Evolutionary conservation across 2,888 invertebrate species (phyloP).

Genomic region (Synanthedon formicaeformis): DNA sequence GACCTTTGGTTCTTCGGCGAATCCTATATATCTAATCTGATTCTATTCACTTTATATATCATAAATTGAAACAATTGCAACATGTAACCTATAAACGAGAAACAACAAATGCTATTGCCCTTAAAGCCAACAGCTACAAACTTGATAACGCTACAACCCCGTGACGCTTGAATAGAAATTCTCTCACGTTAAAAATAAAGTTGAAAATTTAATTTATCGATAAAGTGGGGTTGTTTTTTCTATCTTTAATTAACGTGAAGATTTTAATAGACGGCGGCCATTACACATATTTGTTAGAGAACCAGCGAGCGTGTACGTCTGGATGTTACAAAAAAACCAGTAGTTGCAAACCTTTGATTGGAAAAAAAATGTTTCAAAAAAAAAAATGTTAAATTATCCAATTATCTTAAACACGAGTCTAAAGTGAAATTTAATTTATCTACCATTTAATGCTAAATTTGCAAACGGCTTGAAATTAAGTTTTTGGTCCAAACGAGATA

Average conservation of each 20-base stretch:
- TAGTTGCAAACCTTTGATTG: conserved; percentile 14
- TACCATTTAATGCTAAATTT: no score
- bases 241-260: conserved; percentile 31
- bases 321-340: conserved; percentile 20
- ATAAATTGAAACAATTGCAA: no score
- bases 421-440: no score
- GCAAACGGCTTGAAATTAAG: no score
- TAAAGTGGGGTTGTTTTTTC: conserved; percentile 13
- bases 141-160: not conserved
- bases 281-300: conserved; percentile 41
- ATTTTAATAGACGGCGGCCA: conserved; percentile 40
- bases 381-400: no score
- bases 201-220: conserved; percentile 1
- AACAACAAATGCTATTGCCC: not conserved
- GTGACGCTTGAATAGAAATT: not conserved
- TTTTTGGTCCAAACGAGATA: no score
- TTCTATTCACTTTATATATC: no score
- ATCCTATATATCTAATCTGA: no score
- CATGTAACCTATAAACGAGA: no score
- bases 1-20: no score
- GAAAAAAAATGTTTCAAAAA: not conserved
- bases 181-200: not conserved
- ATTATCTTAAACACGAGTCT: no score
- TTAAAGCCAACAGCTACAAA: not conserved
- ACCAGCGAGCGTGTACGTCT: conserved; percentile 36